Evolutionary conservation across 2,888 invertebrate genomes (phyloP).

Genomic region (Scelioninae gen. 1): DNA sequence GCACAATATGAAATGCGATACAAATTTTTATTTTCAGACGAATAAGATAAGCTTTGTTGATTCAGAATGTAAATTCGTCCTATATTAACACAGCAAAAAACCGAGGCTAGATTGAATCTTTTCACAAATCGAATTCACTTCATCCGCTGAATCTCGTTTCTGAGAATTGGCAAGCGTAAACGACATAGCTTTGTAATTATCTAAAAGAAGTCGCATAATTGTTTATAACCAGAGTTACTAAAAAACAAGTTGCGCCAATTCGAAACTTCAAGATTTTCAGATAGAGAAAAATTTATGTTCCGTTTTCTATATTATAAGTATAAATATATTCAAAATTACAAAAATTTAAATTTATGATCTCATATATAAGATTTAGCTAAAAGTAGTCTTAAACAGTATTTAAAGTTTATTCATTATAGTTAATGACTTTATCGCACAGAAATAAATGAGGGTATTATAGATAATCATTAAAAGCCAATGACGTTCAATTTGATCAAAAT

Average conservation of each 20-base stretch:
- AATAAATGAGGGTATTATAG: too few species aligned
- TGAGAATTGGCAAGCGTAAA: conserved; percentile 34
- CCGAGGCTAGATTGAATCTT: conserved; percentile 38
- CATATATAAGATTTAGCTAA: too few species aligned
- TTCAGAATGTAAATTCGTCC: not conserved
- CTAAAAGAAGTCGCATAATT: not conserved
- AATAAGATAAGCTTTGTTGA: conserved; percentile 31
- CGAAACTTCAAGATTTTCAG: not conserved
- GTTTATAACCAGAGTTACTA: not conserved
- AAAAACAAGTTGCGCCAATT: too few species aligned
- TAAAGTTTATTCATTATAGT: too few species aligned
- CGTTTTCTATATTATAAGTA: not conserved
- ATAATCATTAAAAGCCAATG: too few species aligned
- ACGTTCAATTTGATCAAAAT: too few species aligned
- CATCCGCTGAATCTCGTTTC: conserved; percentile 15
- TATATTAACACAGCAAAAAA: conserved; percentile 27
- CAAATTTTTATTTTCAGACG: conserved; percentile 12
- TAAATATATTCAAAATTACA: too few species aligned
- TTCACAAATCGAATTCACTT: conserved; percentile 22
- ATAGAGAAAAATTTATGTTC: conserved; percentile 3
- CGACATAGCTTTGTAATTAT: conserved; percentile 9
- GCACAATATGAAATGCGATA: conserved; percentile 15
- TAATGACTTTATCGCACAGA: too few species aligned
- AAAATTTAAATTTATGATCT: too few species aligned
- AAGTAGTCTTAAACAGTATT: too few species aligned